Evolutionary conservation across 2,888 invertebrate species (phyloP).

Genomic region (Matsumyia berberina): DNA sequence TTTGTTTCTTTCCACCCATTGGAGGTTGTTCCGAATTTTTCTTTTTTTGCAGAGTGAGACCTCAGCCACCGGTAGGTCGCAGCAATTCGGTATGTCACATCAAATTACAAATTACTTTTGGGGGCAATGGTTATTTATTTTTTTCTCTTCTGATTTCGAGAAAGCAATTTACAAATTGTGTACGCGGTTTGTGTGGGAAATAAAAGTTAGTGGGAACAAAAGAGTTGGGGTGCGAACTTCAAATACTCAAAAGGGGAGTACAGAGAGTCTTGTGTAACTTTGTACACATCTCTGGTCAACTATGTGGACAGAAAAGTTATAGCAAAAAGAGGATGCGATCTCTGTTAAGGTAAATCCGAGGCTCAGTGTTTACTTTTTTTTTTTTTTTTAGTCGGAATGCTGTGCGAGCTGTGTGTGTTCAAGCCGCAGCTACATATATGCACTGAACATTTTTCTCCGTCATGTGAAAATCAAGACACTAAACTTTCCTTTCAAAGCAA

Average conservation of each 20-base stretch:
- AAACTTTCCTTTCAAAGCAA: no score
- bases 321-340: no score
- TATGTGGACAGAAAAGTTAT: no score
- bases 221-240: constrained; percentile 38
- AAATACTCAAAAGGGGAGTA: background rate
- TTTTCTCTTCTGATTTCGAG: constrained; percentile 3
- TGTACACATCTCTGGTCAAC: no score
- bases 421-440: no score
- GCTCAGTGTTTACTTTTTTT: no score
- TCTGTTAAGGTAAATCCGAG: no score
- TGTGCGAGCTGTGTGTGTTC: no score
- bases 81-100: constrained; percentile 72
- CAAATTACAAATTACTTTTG: constrained; percentile 65
- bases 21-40: background rate
- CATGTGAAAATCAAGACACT: no score
- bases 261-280: no score
- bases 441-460: no score
- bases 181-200: constrained; percentile 43
- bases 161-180: constrained; percentile 56
- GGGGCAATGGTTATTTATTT: constrained; percentile 57
- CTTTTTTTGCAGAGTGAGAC: constrained; percentile 32
- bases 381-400: no score
- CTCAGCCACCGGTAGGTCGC: constrained; percentile 55
- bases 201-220: constrained; percentile 11
- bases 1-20: constrained; percentile 36